These are phyloP conservation scores for Dinoponera quadriceps DNA, from an alignment of 1,140 invertebrate species.

Conservation along the genomic window DNA sequence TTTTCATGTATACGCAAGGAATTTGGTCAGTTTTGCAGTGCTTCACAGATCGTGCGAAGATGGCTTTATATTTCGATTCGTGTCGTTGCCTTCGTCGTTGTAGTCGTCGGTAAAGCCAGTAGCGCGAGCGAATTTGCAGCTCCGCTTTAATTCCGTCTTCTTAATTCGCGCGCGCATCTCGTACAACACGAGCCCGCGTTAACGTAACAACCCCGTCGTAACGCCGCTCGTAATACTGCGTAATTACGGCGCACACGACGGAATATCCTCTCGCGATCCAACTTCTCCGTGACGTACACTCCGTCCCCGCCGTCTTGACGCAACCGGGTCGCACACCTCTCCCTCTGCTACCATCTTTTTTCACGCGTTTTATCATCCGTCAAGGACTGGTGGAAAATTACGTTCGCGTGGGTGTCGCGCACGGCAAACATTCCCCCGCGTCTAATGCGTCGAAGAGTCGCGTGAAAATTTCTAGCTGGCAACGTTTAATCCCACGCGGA, in stretches of 20 bases:
- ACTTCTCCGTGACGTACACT: constrained; percentile 33
- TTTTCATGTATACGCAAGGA: no score
- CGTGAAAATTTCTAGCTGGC: background rate
- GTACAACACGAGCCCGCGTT: constrained; percentile 43
- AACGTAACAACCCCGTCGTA: constrained; percentile 56
- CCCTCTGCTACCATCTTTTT: constrained; percentile 19
- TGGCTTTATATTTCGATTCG: constrained; percentile 21
- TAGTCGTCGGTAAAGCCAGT: constrained; percentile 31
- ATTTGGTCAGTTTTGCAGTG: background rate
- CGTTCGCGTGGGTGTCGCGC: constrained; percentile 13
- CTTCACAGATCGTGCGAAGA: constrained; percentile 18
- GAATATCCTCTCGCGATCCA: constrained; percentile 26
- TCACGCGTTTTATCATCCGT: background rate
- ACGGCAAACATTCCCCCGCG: background rate
- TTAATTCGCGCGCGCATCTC: constrained; percentile 44
- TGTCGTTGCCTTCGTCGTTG: no score
- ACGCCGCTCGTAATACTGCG: constrained; percentile 51
- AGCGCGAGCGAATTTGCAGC: constrained; percentile 47
- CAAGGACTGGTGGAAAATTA: constrained; percentile 32
- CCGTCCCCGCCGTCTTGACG: constrained; percentile 38
- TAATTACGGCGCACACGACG: constrained; percentile 35
- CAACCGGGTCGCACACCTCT: constrained; percentile 31
- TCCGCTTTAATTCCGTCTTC: constrained; percentile 50
- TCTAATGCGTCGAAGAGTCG: constrained; percentile 18
- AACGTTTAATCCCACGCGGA: background rate